Conservation (phyloP, 2,888 invertebrate genomes). For the Campoplex nolae region DNA sequence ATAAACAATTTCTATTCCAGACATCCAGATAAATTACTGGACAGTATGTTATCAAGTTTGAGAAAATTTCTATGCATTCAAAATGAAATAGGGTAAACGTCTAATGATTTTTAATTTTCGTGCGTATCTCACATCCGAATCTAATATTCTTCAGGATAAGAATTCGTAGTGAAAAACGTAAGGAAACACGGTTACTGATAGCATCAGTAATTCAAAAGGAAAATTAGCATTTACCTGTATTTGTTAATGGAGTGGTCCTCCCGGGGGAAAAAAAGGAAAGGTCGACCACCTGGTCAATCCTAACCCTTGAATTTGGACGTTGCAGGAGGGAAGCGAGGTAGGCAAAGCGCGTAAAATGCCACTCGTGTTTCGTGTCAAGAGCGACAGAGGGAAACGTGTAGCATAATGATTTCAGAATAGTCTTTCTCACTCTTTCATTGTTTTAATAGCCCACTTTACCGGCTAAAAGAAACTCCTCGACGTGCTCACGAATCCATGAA, state of each 20-base stretch:
- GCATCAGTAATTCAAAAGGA: slow-evolving; percentile 7
- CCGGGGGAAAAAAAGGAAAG: not conserved
- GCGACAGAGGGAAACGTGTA: slow-evolving; percentile 20
- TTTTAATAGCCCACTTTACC: slow-evolving; percentile 48
- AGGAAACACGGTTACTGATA: not conserved
- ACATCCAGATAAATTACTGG: not conserved
- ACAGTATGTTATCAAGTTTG: not conserved
- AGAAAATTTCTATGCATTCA: not conserved
- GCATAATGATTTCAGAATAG: slow-evolving; percentile 31
- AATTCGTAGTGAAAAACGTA: not conserved
- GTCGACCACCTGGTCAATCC: slow-evolving; percentile 31
- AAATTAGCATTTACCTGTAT: slow-evolving; percentile 11
- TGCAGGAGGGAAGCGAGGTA: not conserved
- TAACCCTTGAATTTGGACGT: slow-evolving; percentile 21
- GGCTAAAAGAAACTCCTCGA: slow-evolving; percentile 33
- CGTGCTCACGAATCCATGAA: slow-evolving; percentile 46
- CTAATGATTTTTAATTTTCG: not conserved
- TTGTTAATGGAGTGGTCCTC: slow-evolving; percentile 20
- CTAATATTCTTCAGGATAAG: not conserved
- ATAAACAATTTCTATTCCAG: not conserved
- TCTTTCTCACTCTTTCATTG: slow-evolving; percentile 6
- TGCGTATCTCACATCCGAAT: not conserved
- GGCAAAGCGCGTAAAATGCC: slow-evolving; percentile 21
- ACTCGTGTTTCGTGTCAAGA: slow-evolving; percentile 36
- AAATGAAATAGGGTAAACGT: not conserved